Conservation (phyloP, 2,888 invertebrate genomes). For the Agrypnus murinus region DNA sequence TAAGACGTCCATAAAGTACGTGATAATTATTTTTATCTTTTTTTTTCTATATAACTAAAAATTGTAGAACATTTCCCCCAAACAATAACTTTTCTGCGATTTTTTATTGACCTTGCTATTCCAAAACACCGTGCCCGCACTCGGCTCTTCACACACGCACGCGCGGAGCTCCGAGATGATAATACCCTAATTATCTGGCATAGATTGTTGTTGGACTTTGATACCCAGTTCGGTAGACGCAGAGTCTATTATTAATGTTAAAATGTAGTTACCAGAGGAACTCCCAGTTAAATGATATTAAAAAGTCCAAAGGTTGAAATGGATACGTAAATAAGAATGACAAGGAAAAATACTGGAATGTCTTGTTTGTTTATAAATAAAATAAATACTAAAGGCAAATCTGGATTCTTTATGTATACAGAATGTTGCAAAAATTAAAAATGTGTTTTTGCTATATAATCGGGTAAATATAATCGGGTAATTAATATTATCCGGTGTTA, state of each 20-base stretch:
- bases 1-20: too few relatives aligned
- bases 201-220: slow-evolving; percentile 16
- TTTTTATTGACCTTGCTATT: neutral
- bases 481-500: too few relatives aligned
- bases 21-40: too few relatives aligned
- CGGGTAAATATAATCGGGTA: too few relatives aligned
- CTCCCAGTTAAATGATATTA: slow-evolving; percentile 20
- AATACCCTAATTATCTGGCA: slow-evolving; percentile 24
- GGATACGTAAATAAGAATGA: neutral
- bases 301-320: slow-evolving; percentile 18
- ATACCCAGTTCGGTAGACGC: neutral
- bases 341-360: slow-evolving; percentile 7
- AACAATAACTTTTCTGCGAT: neutral
- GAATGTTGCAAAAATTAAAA: too few relatives aligned
- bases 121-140: too few relatives aligned
- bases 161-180: neutral
- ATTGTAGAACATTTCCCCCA: too few relatives aligned
- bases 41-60: too few relatives aligned
- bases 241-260: slow-evolving; percentile 5
- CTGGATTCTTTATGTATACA: too few relatives aligned
- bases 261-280: slow-evolving; percentile 15
- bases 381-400: too few relatives aligned
- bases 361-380: slow-evolving; percentile 21
- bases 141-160: too few relatives aligned
- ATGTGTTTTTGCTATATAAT: too few relatives aligned